These are phyloP conservation scores for Crax fasciolata DNA, from an alignment of 2,797 vertebrate genomes.

Conservation along the genomic window DNA sequence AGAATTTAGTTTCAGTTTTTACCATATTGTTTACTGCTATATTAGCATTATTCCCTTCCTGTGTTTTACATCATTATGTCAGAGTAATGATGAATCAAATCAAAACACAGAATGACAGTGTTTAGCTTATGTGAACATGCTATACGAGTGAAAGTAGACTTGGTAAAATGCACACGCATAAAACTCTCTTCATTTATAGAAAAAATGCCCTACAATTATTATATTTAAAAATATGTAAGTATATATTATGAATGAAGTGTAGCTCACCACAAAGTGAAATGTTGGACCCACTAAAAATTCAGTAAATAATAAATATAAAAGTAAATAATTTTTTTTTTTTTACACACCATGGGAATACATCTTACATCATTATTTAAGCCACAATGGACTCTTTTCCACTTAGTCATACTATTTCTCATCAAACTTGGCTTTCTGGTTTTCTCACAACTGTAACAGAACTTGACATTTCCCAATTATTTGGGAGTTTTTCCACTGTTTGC, in stretches of 20 bases:
- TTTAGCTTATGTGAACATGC: conserved; percentile 6
- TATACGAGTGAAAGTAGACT: conserved; percentile 14
- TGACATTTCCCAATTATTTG: background rate
- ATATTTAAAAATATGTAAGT: background rate
- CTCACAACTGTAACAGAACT: background rate
- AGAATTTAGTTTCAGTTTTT: background rate
- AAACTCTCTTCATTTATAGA: background rate
- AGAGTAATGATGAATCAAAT: conserved; percentile 39
- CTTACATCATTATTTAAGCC: background rate
- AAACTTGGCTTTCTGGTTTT: background rate
- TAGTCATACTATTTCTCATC: background rate
- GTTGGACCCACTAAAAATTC: background rate
- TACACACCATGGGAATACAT: background rate
- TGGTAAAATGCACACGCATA: conserved; percentile 26
- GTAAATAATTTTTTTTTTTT: background rate
- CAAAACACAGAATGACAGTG: conserved; percentile 21
- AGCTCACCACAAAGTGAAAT: background rate
- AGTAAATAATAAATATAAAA: background rate
- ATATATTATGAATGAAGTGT: background rate
- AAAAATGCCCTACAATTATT: background rate
- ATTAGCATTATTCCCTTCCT: background rate
- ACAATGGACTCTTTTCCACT: background rate
- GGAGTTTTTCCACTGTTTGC: background rate
- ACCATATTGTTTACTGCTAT: background rate
- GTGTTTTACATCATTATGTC: conserved; percentile 2